Evolutionary conservation across 53 echinoderm and acorn worm genomes (phyloP).

Genomic region (Zoroaster sp.): DNA sequence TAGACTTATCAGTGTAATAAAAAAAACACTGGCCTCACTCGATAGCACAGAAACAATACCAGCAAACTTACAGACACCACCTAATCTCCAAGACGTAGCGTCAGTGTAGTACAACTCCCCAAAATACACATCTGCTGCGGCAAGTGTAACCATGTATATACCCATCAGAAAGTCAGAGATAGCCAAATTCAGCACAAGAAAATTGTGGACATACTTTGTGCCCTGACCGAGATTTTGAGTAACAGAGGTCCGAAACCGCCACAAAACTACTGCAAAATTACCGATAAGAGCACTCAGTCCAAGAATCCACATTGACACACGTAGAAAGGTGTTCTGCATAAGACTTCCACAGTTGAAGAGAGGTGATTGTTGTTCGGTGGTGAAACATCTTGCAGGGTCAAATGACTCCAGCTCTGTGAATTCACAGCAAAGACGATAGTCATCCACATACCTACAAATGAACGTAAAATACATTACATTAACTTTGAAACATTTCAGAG

Average conservation of each 20-base stretch:
- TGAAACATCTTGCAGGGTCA: not conserved
- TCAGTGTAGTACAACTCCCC: not conserved
- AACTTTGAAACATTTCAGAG: too few relatives aligned
- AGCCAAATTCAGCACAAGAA: conserved; percentile 18
- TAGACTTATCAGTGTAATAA: conserved; percentile 1
- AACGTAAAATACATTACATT: too few relatives aligned
- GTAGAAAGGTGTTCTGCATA: conserved; percentile 45
- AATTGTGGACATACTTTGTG: conserved; percentile 12
- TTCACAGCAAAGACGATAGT: conserved; percentile 18
- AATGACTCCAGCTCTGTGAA: not conserved
- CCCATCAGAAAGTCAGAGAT: conserved; percentile 43
- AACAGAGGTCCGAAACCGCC: not conserved
- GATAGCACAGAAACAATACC: conserved; percentile 12
- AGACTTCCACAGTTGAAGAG: conserved; percentile 49
- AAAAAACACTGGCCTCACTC: conserved; percentile 32
- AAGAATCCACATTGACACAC: conserved; percentile 48
- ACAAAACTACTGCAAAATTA: conserved; percentile 34
- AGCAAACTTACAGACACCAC: not conserved
- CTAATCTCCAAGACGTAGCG: not conserved
- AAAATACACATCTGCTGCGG: conserved; percentile 7
- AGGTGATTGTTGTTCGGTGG: conserved; percentile 21
- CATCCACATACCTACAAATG: conserved; percentile 6
- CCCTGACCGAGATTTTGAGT: not conserved
- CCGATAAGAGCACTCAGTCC: conserved; percentile 60
- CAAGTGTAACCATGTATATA: conserved; percentile 13